phyloP scores from a whole-genome alignment of 2,113 vertebrate species.

The Prietella phreatophila region DNA sequence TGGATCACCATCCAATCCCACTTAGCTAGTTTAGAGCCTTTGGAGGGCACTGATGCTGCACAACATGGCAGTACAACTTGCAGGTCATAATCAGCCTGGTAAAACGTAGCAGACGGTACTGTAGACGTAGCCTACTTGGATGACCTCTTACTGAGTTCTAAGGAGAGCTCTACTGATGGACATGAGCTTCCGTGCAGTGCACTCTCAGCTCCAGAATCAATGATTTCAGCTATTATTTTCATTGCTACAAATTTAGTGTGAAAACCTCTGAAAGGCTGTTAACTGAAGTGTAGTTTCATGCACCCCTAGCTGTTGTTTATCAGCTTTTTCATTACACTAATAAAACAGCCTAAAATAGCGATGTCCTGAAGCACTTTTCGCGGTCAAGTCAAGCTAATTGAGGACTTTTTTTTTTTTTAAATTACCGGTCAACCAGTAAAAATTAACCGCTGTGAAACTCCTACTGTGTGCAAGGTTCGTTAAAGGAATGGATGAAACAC shows the following conservation, averaged over 20 bases:
- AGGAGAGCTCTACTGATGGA: background rate
- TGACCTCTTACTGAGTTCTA: background rate
- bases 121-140: background rate
- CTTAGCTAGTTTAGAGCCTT: background rate
- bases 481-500: background rate
- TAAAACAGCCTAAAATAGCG: background rate
- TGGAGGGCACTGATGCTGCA: background rate
- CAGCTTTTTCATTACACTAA: background rate
- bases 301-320: background rate
- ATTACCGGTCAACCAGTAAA: conserved; percentile 15
- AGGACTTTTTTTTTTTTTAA: background rate
- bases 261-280: background rate
- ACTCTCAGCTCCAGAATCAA: background rate
- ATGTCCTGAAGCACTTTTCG: background rate
- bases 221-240: background rate
- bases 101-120: background rate
- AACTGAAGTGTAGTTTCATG: background rate
- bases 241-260: background rate
- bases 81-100: background rate
- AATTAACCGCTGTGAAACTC: background rate
- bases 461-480: background rate
- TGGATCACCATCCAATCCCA: background rate
- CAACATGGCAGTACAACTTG: background rate
- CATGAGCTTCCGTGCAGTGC: background rate
- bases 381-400: background rate